Percentiles rank a stretch among this genome's conserved stretches.
Conservation (phyloP, 1,140 invertebrate species). For the Papilio machaon region DNA sequence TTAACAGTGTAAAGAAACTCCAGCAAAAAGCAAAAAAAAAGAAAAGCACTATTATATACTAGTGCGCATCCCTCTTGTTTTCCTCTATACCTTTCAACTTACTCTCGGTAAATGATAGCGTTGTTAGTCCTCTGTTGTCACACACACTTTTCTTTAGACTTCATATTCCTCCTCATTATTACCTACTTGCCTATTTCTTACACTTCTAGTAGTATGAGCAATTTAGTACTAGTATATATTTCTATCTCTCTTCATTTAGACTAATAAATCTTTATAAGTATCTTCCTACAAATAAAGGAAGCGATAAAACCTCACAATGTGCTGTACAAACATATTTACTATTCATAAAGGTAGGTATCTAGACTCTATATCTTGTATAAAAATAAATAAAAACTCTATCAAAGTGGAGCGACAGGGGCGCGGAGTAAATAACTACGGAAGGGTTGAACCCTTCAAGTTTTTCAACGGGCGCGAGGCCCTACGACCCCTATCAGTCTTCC, state of each 20-base stretch:
- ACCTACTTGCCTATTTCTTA: no score
- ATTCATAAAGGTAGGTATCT: constrained; percentile 31
- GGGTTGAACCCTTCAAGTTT: constrained; percentile 72
- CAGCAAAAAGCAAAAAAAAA: no score
- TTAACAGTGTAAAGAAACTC: background rate
- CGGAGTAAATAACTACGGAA: constrained; percentile 64
- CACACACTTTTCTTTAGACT: no score
- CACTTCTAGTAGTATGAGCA: no score
- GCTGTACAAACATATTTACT: constrained; percentile 21
- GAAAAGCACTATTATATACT: no score
- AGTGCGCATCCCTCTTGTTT: no score
- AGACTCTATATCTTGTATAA: constrained; percentile 31
- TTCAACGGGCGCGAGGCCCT: constrained; percentile 48
- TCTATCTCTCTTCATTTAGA: background rate
- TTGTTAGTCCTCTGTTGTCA: no score
- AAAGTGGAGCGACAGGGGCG: constrained; percentile 57
- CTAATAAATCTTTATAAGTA: background rate
- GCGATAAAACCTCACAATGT: constrained; percentile 19
- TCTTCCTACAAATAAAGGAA: background rate
- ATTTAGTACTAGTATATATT: background rate
- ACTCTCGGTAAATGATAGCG: no score
- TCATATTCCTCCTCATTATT: no score
- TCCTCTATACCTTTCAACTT: no score
- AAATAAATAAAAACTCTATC: constrained; percentile 63
- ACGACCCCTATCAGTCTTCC: constrained; percentile 69